phyloP scores from a whole-genome alignment of 2,113 vertebrate species.

The Callocephalon fimbriatum region DNA sequence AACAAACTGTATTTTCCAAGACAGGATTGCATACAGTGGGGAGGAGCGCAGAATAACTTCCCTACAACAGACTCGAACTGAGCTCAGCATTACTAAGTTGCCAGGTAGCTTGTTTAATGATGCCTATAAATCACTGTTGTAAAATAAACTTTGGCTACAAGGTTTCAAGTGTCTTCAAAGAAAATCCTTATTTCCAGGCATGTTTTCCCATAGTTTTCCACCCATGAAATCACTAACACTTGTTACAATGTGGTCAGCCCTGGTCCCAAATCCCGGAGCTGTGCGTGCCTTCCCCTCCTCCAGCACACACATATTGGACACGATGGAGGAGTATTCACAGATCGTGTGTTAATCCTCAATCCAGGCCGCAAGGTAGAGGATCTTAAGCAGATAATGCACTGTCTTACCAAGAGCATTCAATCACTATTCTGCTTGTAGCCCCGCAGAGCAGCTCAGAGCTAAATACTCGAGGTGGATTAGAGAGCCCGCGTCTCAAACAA shows the following conservation, averaged over 20 bases:
- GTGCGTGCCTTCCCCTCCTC: not conserved
- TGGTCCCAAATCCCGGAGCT: not conserved
- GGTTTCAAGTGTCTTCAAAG: not conserved
- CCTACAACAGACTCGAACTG: not conserved
- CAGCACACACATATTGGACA: not conserved
- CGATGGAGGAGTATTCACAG: rapidly evolving
- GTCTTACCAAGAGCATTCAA: not conserved
- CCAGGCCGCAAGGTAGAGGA: not conserved
- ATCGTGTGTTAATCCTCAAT: not conserved
- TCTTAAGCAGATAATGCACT: not conserved
- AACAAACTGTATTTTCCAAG: not conserved
- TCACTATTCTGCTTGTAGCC: not conserved
- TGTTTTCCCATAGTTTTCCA: not conserved
- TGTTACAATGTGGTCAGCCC: not conserved
- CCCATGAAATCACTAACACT: not conserved
- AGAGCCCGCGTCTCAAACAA: not conserved
- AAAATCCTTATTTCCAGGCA: not conserved
- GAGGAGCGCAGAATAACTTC: not conserved
- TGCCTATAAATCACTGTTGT: not conserved
- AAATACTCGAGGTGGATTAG: not conserved
- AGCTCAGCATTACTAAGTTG: conserved; percentile 27
- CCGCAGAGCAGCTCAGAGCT: not conserved
- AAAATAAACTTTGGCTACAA: conserved; percentile 9
- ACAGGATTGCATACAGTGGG: not conserved
- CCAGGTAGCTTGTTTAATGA: conserved; percentile 27